These are phyloP conservation scores for Melanogrammus aeglefinus DNA, from an alignment of 2,797 vertebrate genomes.

Conservation along the genomic window DNA sequence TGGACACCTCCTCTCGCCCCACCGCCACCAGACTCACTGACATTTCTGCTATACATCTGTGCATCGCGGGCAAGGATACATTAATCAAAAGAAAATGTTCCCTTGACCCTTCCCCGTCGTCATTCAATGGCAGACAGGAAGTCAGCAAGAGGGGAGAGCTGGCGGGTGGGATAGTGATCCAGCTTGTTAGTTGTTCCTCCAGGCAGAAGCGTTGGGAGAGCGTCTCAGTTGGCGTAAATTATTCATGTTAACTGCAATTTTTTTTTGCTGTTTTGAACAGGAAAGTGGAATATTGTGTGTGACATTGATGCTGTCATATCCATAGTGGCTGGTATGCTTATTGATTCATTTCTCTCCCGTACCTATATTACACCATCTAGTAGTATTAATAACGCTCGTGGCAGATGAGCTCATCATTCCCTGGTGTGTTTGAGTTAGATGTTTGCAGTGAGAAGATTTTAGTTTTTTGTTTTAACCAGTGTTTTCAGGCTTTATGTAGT, in stretches of 20 bases:
- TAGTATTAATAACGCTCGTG: constrained; percentile 41
- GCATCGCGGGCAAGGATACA: constrained; percentile 58
- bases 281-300: constrained; percentile 50
- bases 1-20: constrained; percentile 26
- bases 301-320: constrained; percentile 69
- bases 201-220: constrained; percentile 65
- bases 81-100: constrained; percentile 59
- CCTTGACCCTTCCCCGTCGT: constrained; percentile 35
- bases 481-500: no score
- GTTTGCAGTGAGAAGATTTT: constrained; percentile 15
- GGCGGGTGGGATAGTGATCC: constrained; percentile 22
- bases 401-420: constrained; percentile 31
- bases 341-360: constrained; percentile 45
- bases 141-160: neutral
- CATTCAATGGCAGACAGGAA: constrained; percentile 47
- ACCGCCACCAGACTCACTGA: constrained; percentile 50
- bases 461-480: no score
- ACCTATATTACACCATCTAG: constrained; percentile 26
- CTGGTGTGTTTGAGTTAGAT: constrained; percentile 19
- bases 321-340: constrained; percentile 61
- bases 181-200: constrained; percentile 54
- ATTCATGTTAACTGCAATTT: constrained; percentile 69
- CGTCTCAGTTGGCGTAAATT: constrained; percentile 61
- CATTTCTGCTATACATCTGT: constrained; percentile 37
- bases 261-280: constrained; percentile 63